These are phyloP conservation scores for Zingel zingel DNA, from an alignment of 2,113 vertebrate species.

Conservation along the genomic window DNA sequence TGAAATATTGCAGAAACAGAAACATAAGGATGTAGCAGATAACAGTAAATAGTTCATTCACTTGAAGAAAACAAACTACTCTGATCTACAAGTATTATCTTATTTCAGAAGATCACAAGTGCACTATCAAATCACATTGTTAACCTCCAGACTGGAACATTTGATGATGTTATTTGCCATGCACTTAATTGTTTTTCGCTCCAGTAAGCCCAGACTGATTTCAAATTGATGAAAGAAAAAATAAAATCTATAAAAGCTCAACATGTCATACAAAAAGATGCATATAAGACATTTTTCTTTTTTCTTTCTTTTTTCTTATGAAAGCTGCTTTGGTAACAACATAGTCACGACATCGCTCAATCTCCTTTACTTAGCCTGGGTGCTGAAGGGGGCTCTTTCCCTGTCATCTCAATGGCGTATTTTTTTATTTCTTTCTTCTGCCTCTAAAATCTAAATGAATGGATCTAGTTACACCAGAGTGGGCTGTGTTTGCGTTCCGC, in stretches of 20 bases:
- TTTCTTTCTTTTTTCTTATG: slow-evolving; percentile 81
- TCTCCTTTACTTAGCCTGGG: slow-evolving; percentile 85
- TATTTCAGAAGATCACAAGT: slow-evolving; percentile 48
- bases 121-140: slow-evolving; percentile 50
- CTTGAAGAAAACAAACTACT: slow-evolving; percentile 71
- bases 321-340: slow-evolving; percentile 99
- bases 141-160: slow-evolving; percentile 80
- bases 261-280: slow-evolving; percentile 99
- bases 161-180: slow-evolving; percentile 75
- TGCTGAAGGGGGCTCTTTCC: slow-evolving; percentile 79
- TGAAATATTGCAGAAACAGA: slow-evolving; percentile 33
- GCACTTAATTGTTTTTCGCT: slow-evolving; percentile 84
- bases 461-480: slow-evolving; percentile 87
- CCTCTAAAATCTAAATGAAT: slow-evolving; percentile 91
- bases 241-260: slow-evolving; percentile 96
- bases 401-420: slow-evolving; percentile 57
- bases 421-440: slow-evolving; percentile 82
- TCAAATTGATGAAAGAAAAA: slow-evolving; percentile 87
- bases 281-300: slow-evolving; percentile 92
- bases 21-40: slow-evolving; percentile 42
- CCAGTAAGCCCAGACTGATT: slow-evolving; percentile 83
- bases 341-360: slow-evolving; percentile 92
- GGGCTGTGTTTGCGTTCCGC: slow-evolving; percentile 65
- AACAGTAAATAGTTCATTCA: slow-evolving; percentile 40
- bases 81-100: slow-evolving; percentile 36